These are phyloP conservation scores for Arctia plantaginis DNA, from an alignment of 2,888 invertebrate genomes.

Conservation along the genomic window DNA sequence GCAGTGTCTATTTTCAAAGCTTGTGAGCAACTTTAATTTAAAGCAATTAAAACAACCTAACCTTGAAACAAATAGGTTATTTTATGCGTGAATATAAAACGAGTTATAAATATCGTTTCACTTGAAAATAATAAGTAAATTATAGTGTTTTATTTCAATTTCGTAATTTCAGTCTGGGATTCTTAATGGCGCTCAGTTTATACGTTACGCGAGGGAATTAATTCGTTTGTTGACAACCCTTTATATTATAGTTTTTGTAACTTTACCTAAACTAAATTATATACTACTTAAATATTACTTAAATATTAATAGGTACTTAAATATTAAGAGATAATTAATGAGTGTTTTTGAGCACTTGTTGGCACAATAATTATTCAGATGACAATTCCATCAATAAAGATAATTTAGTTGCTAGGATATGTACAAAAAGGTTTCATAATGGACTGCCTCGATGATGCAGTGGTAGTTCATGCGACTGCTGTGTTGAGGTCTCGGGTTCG, in stretches of 20 bases:
- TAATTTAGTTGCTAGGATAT: background rate
- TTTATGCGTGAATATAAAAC: slow-evolving; percentile 7
- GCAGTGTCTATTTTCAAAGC: background rate
- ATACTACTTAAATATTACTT: too few species aligned
- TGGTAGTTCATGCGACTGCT: too few species aligned
- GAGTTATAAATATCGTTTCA: slow-evolving; percentile 17
- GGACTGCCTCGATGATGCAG: too few species aligned
- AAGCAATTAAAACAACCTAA: slow-evolving; percentile 15
- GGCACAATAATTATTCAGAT: background rate
- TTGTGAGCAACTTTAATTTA: slow-evolving; percentile 7
- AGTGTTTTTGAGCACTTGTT: background rate
- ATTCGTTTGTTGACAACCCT: slow-evolving; percentile 22
- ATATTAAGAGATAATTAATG: background rate
- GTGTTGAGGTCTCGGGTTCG: too few species aligned
- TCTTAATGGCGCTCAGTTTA: slow-evolving; percentile 24
- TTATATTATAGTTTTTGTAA: background rate
- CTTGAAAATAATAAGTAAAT: slow-evolving; percentile 20
- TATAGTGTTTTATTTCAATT: slow-evolving; percentile 18
- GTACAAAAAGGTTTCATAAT: too few species aligned
- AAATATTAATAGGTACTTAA: too few species aligned
- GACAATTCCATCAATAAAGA: background rate
- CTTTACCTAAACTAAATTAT: too few species aligned
- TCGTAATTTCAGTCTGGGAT: slow-evolving; percentile 25
- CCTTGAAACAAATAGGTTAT: slow-evolving; percentile 12
- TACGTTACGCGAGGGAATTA: slow-evolving; percentile 21